These are phyloP conservation scores for Rhingia campestris DNA, from an alignment of 2,888 invertebrate species.

Conservation along the genomic window DNA sequence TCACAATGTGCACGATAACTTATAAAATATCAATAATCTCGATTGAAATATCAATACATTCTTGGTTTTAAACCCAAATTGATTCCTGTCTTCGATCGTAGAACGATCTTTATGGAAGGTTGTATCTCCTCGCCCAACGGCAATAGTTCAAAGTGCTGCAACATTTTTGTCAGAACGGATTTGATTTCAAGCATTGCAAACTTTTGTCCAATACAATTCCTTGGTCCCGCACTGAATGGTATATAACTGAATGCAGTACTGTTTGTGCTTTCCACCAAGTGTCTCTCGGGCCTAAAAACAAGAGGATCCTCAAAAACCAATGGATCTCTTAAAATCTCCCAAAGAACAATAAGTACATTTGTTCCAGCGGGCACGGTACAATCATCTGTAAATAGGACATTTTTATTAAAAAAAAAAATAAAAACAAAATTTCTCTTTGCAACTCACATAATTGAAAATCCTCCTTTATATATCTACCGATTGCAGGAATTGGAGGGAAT, in stretches of 20 bases:
- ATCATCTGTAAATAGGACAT: constrained; percentile 66
- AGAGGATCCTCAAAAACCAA: constrained; percentile 77
- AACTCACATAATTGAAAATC: constrained; percentile 84
- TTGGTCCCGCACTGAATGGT: constrained; percentile 83
- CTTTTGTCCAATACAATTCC: constrained; percentile 83
- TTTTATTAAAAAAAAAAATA: background rate
- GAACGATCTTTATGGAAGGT: constrained; percentile 79
- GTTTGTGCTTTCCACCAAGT: constrained; percentile 82
- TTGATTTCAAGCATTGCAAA: constrained; percentile 80
- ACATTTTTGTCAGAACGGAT: constrained; percentile 78
- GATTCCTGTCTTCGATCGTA: constrained; percentile 79
- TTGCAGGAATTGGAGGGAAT: constrained; percentile 86
- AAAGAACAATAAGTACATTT: constrained; percentile 79
- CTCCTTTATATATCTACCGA: constrained; percentile 84
- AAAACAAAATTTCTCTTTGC: constrained; percentile 76
- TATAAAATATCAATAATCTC: background rate
- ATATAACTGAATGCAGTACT: constrained; percentile 77
- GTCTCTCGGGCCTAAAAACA: constrained; percentile 79
- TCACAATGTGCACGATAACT: too few relatives aligned
- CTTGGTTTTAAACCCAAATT: constrained; percentile 78
- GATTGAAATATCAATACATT: constrained; percentile 60
- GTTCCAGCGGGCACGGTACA: constrained; percentile 78
- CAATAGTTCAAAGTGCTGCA: constrained; percentile 78
- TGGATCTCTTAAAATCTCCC: constrained; percentile 79
- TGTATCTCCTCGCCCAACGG: constrained; percentile 78